A percentile compares a stretch with the other conserved stretches of the same genome.
Evolutionary conservation across 1,140 invertebrate genomes (phyloP).

Genomic region (Dreissena rostriformis): DNA sequence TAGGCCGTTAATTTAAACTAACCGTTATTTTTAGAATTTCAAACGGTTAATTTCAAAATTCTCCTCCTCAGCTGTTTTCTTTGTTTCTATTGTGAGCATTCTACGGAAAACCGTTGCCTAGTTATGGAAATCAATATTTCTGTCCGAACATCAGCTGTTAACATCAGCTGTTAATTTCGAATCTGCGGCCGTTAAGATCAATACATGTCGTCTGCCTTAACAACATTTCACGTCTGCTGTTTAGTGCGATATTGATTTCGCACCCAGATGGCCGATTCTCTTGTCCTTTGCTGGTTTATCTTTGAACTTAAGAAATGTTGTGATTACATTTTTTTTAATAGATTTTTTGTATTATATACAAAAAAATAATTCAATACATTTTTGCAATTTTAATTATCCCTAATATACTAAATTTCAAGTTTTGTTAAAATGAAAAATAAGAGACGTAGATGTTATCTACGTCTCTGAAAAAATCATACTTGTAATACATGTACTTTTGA

Average conservation of each 20-base stretch:
- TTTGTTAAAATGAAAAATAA: too few species aligned
- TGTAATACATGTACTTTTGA: background rate
- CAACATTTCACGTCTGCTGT: background rate
- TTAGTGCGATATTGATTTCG: constrained; percentile 19
- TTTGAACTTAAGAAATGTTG: too few species aligned
- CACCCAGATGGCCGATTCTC: too few species aligned
- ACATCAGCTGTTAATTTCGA: background rate
- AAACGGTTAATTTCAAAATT: constrained; percentile 9
- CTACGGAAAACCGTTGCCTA: constrained; percentile 31
- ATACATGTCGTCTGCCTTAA: constrained; percentile 32
- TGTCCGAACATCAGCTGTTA: constrained; percentile 23
- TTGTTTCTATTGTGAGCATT: constrained; percentile 35
- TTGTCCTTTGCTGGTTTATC: too few species aligned
- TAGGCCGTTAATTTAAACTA: background rate
- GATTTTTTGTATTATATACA: too few species aligned
- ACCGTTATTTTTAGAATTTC: background rate
- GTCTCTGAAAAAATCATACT: too few species aligned
- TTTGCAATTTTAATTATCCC: too few species aligned
- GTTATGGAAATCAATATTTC: constrained; percentile 36
- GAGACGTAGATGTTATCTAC: too few species aligned
- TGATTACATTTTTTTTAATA: too few species aligned
- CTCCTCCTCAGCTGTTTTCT: constrained; percentile 36
- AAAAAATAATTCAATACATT: too few species aligned
- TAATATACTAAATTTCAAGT: too few species aligned
- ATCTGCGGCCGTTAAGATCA: constrained; percentile 10